These are phyloP conservation scores for Dryobota labecula DNA, from an alignment of 2,888 invertebrate genomes.

Conservation along the genomic window DNA sequence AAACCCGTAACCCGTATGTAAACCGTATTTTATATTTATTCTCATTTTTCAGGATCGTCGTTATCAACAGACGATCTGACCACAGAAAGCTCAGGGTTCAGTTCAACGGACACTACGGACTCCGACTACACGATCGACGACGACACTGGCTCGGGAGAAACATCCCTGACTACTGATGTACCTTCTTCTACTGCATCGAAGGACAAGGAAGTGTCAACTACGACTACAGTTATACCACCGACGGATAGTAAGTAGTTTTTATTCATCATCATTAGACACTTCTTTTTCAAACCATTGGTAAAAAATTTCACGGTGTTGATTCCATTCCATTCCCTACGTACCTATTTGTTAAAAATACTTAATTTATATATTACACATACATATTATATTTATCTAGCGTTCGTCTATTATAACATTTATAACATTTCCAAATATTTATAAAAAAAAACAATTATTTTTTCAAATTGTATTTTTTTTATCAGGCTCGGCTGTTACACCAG, in stretches of 20 bases:
- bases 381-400: background rate
- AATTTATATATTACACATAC: background rate
- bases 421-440: background rate
- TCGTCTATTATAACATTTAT: no score
- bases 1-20: no score
- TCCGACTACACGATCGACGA: constrained; percentile 31
- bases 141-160: constrained; percentile 32
- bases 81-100: constrained; percentile 42
- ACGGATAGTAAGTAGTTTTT: constrained; percentile 7
- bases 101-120: constrained; percentile 10
- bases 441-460: background rate
- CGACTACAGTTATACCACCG: constrained; percentile 20
- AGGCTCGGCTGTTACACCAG: background rate
- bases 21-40: background rate
- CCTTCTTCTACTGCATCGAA: constrained; percentile 1
- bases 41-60: constrained; percentile 16
- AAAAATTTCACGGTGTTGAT: background rate
- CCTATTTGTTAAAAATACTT: background rate
- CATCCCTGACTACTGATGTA: constrained; percentile 11
- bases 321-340: background rate
- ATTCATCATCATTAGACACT: background rate
- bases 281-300: background rate
- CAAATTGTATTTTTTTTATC: background rate
- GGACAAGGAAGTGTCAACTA: constrained; percentile 1
- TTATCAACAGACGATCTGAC: constrained; percentile 27